These are phyloP conservation scores for Drosophila nasuta DNA, from an alignment of 1,140 invertebrate species.

Conservation along the genomic window DNA sequence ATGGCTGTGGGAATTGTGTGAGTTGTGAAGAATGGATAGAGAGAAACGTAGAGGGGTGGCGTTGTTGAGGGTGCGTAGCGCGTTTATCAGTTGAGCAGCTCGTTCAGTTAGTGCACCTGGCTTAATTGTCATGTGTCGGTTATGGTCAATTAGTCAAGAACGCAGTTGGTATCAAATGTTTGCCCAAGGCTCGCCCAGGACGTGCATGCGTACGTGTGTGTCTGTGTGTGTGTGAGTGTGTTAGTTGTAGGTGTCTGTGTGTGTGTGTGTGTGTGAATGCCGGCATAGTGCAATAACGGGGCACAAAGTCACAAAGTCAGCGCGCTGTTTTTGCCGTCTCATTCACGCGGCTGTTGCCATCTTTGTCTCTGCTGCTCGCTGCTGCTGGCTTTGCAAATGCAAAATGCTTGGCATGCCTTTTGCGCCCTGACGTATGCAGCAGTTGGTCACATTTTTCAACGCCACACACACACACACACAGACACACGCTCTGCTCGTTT, in stretches of 20 bases:
- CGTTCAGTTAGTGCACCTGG: constrained; percentile 28
- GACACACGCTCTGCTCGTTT: neutral
- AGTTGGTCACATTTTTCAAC: constrained; percentile 18
- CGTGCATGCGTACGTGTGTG: neutral
- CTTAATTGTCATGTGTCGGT: constrained; percentile 43
- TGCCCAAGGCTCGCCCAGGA: constrained; percentile 30
- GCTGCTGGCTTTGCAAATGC: constrained; percentile 23
- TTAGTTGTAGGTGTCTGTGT: too few relatives aligned
- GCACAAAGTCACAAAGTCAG: constrained; percentile 11
- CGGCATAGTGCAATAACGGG: neutral
- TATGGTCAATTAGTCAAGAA: constrained; percentile 44
- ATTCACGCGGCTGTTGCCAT: neutral
- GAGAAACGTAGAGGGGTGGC: too few relatives aligned
- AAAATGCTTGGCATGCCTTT: constrained; percentile 28
- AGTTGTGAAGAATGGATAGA: too few relatives aligned
- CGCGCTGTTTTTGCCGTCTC: neutral
- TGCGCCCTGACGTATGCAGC: constrained; percentile 49
- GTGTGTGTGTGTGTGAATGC: neutral
- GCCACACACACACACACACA: constrained; percentile 4
- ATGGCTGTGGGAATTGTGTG: constrained; percentile 3
- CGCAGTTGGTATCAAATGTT: constrained; percentile 37
- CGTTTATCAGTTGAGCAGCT: constrained; percentile 34
- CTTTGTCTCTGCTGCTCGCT: neutral
- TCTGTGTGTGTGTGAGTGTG: neutral
- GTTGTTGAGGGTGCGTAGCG: neutral